Conservation (phyloP, 2,113 vertebrate genomes). For the Lepus americanus region DNA sequence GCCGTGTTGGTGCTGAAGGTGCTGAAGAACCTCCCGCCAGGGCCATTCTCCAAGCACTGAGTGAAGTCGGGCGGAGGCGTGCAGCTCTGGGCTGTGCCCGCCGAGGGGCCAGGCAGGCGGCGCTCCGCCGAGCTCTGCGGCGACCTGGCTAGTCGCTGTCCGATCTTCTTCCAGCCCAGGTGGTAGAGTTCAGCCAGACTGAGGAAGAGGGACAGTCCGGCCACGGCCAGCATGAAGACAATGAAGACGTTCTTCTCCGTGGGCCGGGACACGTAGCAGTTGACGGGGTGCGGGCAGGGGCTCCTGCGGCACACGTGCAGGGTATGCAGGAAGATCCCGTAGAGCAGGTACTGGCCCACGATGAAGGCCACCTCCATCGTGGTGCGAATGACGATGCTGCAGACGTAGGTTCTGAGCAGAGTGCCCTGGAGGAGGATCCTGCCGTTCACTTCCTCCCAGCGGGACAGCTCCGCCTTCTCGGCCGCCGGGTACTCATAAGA, state of each 20-base stretch:
- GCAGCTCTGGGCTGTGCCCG: slow-evolving; percentile 85
- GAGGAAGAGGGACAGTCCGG: slow-evolving; percentile 93
- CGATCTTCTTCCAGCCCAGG: slow-evolving; percentile 93
- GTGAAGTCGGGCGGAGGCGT: slow-evolving; percentile 95
- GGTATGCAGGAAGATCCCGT: slow-evolving; percentile 94
- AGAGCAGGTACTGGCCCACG: slow-evolving; percentile 95
- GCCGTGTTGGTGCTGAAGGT: slow-evolving; percentile 94
- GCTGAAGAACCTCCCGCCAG: slow-evolving; percentile 88
- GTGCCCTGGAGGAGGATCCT: slow-evolving; percentile 92
- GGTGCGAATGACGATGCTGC: slow-evolving; percentile 96
- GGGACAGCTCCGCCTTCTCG: slow-evolving; percentile 86
- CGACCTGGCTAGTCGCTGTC: slow-evolving; percentile 74
- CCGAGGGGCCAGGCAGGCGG: slow-evolving; percentile 84
- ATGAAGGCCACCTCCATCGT: slow-evolving; percentile 96
- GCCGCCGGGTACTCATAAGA: slow-evolving; percentile 83
- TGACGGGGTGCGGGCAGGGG: slow-evolving; percentile 96
- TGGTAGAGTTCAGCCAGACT: slow-evolving; percentile 96
- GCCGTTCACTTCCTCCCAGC: slow-evolving; percentile 86
- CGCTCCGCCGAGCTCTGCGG: slow-evolving; percentile 59
- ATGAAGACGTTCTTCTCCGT: slow-evolving; percentile 99
- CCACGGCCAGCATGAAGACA: slow-evolving; percentile 97
- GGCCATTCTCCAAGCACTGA: slow-evolving; percentile 89
- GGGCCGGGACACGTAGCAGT: slow-evolving; percentile 97
- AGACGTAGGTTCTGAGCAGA: slow-evolving; percentile 94
- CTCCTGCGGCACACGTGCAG: slow-evolving; percentile 92